Base-by-base conservation (phyloP, 2,888 invertebrate species). In the Parapristionchus giblindavisi region DNA sequence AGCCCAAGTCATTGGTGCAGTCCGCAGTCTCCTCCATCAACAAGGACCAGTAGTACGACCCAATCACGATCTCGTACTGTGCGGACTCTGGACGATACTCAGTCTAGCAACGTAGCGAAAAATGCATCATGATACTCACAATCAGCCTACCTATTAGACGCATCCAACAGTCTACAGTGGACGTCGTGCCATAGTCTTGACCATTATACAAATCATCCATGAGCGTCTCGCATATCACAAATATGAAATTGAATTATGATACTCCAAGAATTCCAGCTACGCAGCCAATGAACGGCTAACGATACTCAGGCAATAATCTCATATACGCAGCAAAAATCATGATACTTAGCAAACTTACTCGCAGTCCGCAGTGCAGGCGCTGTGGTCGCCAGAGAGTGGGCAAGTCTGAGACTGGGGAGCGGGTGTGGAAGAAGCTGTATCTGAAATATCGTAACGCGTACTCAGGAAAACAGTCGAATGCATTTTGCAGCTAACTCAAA, bases 21-120 rank as follows among this genome's bases (percentile, higher is more conserved):
- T 84, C 80, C 14, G 80, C 83, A 11, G 85, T 84, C 24, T 96
- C 94, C 80, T 92, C 91, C 84, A 92, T 92, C 81, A 92, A 92
- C 88, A 98, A 91, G 17, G 94, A 93, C 96, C 97, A 98, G 90
- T 98, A 97, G 88, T 93, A 93, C 27, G 95, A 94, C 0, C 94
- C 95, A 87, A 98, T 95, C 89, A 96, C 93, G 87, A 98, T 92
- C 43, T 92, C 91, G 73, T 91, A 89, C 87, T 92, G 91, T 73
- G 96, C 95, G 83, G 91, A 91, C 75, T 91, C 91, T 81, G 73
- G 56, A 78, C 61, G 2, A n/a, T 29, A 3, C n/a, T 1, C 65
- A 27, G n/a, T n/a, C n/a, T n/a, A n/a, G n/a, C n/a, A n/a, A n/a
- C n/a, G n/a, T n/a, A n/a, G n/a, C n/a, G n/a, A n/a, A n/a, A n/a